A percentile compares a stretch with the other conserved stretches of the same genome.
Conservation (phyloP, 2,113 vertebrate genomes). For the Oryzias curvinotus region DNA sequence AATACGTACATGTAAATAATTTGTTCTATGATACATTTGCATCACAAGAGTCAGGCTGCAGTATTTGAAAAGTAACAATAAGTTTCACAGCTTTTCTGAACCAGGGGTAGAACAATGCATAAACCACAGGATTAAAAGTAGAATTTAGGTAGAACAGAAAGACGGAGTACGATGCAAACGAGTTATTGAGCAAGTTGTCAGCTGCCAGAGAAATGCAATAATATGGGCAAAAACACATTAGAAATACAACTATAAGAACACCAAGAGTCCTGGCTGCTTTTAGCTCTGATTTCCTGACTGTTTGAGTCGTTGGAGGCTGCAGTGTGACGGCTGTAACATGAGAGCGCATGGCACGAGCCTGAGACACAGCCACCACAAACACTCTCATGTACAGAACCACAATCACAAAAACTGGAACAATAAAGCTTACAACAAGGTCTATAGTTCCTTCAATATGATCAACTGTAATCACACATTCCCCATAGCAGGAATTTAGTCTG, state of each 20-base stretch:
- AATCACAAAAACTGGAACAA: background rate
- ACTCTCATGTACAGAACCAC: slow-evolving; percentile 10
- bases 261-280: slow-evolving; percentile 45
- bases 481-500: slow-evolving; percentile 5
- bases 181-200: accelerated
- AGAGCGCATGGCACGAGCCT: slow-evolving; percentile 9
- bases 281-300: slow-evolving; percentile 15
- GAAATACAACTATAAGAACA: slow-evolving; percentile 21
- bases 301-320: background rate
- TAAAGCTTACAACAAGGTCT: slow-evolving; percentile 3
- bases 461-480: slow-evolving; percentile 11
- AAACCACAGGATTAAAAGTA: background rate
- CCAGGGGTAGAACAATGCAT: slow-evolving; percentile 12
- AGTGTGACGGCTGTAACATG: slow-evolving; percentile 7
- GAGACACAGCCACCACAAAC: slow-evolving; percentile 8
- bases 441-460: background rate
- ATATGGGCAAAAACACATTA: slow-evolving; percentile 12
- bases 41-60: slow-evolving; percentile 5
- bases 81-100: slow-evolving; percentile 12
- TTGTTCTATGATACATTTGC: background rate
- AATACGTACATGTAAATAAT: too few relatives aligned
- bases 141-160: slow-evolving; percentile 8
- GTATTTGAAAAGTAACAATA: background rate
- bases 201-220: background rate
- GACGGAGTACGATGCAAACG: too few relatives aligned